Evolutionary conservation across 2,797 vertebrate species (phyloP).

Genomic region (Muscicapa comitata): DNA sequence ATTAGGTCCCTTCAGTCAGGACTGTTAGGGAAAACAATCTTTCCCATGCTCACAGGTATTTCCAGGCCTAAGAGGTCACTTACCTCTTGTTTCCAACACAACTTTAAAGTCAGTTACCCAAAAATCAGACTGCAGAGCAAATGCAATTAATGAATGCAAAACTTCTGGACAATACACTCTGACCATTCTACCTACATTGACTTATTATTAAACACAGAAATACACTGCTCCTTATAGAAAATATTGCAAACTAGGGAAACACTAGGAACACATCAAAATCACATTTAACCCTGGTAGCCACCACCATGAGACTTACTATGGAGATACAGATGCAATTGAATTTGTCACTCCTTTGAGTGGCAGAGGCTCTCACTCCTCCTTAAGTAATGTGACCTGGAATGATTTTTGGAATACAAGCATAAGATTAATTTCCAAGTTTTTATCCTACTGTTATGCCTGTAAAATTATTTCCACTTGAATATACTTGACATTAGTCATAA

Average conservation of each 20-base stretch:
- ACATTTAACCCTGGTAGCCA: neutral
- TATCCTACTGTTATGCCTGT: neutral
- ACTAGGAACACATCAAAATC: neutral
- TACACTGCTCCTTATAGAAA: neutral
- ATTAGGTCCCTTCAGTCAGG: neutral
- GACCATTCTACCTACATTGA: neutral
- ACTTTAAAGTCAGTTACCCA: neutral
- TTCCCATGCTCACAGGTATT: neutral
- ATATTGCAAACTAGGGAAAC: neutral
- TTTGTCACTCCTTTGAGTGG: slow-evolving; percentile 6
- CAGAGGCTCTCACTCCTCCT: neutral
- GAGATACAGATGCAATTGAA: slow-evolving; percentile 1
- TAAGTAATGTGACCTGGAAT: neutral
- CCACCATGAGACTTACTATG: neutral
- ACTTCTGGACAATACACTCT: neutral
- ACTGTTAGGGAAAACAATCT: neutral
- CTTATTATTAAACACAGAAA: neutral
- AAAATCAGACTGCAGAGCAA: neutral
- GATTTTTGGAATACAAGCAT: neutral
- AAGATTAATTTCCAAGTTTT: neutral
- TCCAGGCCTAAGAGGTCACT: neutral
- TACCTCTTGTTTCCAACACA: neutral
- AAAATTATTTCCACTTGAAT: slow-evolving; percentile 34
- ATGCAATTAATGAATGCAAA: neutral
- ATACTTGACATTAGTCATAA: neutral